Percentiles rank a stretch among this genome's conserved stretches.
Conservation (phyloP, 2,888 invertebrate species). For the Deilephila porcellus region DNA sequence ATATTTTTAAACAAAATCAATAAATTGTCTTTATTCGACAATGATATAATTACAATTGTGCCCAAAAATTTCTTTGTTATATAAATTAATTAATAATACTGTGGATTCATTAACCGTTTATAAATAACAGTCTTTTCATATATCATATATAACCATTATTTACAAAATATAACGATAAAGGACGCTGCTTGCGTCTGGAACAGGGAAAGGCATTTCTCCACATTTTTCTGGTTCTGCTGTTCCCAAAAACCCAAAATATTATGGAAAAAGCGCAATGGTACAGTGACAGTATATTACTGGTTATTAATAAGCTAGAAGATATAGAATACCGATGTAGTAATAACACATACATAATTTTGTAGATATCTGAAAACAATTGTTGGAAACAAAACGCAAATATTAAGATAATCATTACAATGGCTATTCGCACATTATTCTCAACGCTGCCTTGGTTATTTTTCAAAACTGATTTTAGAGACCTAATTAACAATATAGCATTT, state of each 20-base stretch:
- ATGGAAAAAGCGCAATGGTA: conserved; percentile 71
- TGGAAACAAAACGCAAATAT: conserved; percentile 72
- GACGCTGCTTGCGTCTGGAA: not conserved
- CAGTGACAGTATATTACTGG: conserved; percentile 55
- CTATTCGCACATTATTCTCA: conserved; percentile 56
- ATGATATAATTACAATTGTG: not conserved
- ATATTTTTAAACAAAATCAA: not conserved
- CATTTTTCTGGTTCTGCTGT: conserved; percentile 64
- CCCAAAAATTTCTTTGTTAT: not conserved
- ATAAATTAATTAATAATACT: not conserved
- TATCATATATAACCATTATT: not conserved
- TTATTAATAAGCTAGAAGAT: conserved; percentile 38
- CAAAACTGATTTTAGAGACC: conserved; percentile 60
- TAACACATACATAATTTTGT: conserved; percentile 55
- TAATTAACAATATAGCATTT: conserved; percentile 61
- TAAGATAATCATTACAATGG: conserved; percentile 64
- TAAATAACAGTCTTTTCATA: not conserved
- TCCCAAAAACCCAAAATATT: conserved; percentile 75
- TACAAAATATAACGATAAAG: not conserved
- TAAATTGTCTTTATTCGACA: not conserved
- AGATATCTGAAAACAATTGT: conserved; percentile 62
- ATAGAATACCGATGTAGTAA: conserved; percentile 36
- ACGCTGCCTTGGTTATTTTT: conserved; percentile 54
- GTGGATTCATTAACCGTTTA: not conserved
- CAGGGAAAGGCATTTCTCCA: conserved; percentile 49